These are phyloP conservation scores for Pristionchus entomophagus DNA, from an alignment of 2,888 invertebrate species.

Conservation along the genomic window DNA sequence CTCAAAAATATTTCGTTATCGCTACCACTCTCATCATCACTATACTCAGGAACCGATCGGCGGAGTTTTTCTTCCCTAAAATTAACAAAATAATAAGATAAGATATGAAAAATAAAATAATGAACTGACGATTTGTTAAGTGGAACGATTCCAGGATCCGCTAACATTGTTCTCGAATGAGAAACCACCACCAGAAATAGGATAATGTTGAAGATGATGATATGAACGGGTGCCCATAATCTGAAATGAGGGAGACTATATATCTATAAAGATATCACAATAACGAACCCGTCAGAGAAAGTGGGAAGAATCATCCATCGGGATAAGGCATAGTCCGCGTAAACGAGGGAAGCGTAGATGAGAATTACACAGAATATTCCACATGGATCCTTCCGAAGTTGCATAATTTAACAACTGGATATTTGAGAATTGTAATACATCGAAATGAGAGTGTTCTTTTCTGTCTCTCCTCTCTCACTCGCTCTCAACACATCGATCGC, in stretches of 20 bases:
- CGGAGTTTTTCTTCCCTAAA: constrained; percentile 26
- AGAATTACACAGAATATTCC: constrained; percentile 87
- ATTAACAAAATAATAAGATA: not conserved
- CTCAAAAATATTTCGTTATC: constrained; percentile 42
- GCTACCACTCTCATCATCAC: constrained; percentile 31
- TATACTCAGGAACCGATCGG: not conserved
- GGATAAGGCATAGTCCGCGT: constrained; percentile 90
- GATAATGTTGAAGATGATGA: constrained; percentile 86
- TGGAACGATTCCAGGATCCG: constrained; percentile 91
- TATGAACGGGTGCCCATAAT: constrained; percentile 86
- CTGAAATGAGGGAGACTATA: constrained; percentile 47
- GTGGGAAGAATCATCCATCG: constrained; percentile 88
- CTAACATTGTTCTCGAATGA: constrained; percentile 88
- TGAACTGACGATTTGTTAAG: constrained; percentile 81
- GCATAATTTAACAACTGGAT: constrained; percentile 73
- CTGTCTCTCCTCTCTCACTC: not conserved
- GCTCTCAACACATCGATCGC: constrained; percentile 11
- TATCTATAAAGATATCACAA: not conserved
- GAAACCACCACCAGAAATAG: constrained; percentile 85
- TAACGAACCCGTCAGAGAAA: constrained; percentile 85
- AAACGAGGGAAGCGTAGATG: constrained; percentile 87
- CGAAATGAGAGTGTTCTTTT: not conserved
- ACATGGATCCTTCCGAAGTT: constrained; percentile 88
- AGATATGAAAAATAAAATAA: not conserved
- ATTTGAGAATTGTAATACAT: not conserved